phyloP scores from a whole-genome alignment of 2,113 vertebrate genomes.

The Choloepus hoffmanni region DNA sequence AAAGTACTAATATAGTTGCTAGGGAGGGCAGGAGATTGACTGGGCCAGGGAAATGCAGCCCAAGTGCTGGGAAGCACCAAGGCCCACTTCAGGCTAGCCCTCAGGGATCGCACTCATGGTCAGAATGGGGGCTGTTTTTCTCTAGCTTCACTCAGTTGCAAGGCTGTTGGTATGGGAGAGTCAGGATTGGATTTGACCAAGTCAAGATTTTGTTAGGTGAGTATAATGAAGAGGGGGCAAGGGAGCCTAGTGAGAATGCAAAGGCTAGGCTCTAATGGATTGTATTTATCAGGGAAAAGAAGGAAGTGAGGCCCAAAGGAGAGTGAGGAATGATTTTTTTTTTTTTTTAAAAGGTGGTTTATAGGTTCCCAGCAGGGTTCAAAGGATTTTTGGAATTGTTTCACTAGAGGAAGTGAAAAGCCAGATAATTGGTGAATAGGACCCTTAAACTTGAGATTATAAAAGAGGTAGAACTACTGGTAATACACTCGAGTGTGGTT shows the following conservation, averaged over 20 bases:
- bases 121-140: background rate
- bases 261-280: accelerated
- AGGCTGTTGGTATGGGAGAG: background rate
- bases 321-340: no score
- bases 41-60: background rate
- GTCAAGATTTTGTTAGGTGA: background rate
- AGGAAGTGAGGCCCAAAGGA: background rate
- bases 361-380: no score
- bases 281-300: background rate
- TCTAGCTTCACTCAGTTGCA: background rate
- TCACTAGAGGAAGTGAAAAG: no score
- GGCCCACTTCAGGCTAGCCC: no score
- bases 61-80: no score
- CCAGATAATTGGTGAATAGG: background rate
- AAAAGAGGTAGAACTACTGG: background rate
- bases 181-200: background rate
- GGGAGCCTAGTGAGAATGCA: background rate
- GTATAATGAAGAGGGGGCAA: accelerated
- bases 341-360: no score
- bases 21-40: background rate
- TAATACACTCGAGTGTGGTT: no score
- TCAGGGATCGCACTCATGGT: no score
- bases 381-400: background rate
- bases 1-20: background rate
- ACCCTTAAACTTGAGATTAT: accelerated